A percentile compares a stretch with the other conserved stretches of the same genome.
Conservation (phyloP, 2,113 vertebrate genomes). For the Tiliqua scincoides region DNA sequence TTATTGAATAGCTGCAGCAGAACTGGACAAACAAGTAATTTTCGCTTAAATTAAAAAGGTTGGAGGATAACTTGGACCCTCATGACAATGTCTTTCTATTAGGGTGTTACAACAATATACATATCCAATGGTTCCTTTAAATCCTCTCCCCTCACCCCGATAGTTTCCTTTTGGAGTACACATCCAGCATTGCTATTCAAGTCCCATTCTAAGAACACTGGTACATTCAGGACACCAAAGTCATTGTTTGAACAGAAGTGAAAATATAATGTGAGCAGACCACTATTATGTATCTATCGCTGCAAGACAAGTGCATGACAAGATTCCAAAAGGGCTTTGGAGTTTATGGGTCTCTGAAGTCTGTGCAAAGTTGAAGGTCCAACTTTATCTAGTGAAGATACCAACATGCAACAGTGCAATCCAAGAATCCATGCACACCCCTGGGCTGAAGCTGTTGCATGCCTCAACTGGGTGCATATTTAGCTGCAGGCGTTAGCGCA, state of each 20-base stretch:
- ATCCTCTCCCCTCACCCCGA: neutral
- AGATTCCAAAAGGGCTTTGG: neutral
- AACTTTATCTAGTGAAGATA: conserved; percentile 27
- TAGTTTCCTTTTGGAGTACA: conserved; percentile 35
- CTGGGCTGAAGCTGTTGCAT: conserved; percentile 38
- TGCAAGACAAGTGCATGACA: conserved; percentile 15
- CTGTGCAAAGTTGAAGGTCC: conserved; percentile 12
- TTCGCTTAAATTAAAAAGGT: conserved; percentile 36
- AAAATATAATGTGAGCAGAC: neutral
- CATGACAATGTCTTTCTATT: neutral
- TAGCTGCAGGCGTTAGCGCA: neutral
- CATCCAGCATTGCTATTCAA: neutral
- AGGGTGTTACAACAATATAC: conserved; percentile 21
- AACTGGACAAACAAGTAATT: conserved; percentile 61
- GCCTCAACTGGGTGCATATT: conserved; percentile 56
- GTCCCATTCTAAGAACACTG: neutral
- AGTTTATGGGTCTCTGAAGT: neutral
- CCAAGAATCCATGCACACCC: conserved; percentile 40
- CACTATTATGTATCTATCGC: neutral
- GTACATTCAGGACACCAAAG: neutral
- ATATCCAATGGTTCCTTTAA: conserved; percentile 33
- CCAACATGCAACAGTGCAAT: conserved; percentile 1
- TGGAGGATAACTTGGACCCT: conserved; percentile 59
- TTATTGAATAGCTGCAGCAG: conserved; percentile 49
- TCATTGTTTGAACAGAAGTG: neutral